Percentiles rank a stretch among this genome's conserved stretches.
Conservation (phyloP, 2,797 vertebrate genomes). For the Chiloscyllium punctatum region DNA sequence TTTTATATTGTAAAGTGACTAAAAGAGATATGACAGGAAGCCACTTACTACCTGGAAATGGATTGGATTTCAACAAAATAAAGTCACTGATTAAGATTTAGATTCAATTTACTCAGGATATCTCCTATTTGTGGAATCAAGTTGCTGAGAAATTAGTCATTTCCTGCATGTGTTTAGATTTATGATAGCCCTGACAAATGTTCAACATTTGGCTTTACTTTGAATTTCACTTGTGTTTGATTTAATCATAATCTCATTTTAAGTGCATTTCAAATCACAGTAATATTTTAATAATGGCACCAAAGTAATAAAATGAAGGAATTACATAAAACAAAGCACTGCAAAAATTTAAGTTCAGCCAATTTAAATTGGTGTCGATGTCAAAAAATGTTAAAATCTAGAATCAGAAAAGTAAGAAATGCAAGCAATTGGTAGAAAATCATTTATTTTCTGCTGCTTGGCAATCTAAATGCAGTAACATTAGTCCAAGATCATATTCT, state of each 20-base stretch:
- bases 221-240: background rate
- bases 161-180: background rate
- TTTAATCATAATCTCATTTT: background rate
- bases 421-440: background rate
- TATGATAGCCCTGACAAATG: background rate
- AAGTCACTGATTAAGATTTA: background rate
- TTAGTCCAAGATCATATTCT: background rate
- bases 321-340: background rate
- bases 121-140: background rate
- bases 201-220: background rate
- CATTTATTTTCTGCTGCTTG: background rate
- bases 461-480: background rate
- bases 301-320: background rate
- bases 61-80: background rate
- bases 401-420: background rate
- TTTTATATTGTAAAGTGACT: no score
- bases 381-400: background rate
- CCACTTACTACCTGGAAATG: background rate
- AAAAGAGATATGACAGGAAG: background rate
- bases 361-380: background rate
- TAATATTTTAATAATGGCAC: background rate
- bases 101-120: background rate
- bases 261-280: background rate
- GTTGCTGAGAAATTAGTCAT: background rate
- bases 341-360: background rate